phyloP scores from a whole-genome alignment of 2,113 vertebrate species.

The Cryptomyrus ogoouensis region DNA sequence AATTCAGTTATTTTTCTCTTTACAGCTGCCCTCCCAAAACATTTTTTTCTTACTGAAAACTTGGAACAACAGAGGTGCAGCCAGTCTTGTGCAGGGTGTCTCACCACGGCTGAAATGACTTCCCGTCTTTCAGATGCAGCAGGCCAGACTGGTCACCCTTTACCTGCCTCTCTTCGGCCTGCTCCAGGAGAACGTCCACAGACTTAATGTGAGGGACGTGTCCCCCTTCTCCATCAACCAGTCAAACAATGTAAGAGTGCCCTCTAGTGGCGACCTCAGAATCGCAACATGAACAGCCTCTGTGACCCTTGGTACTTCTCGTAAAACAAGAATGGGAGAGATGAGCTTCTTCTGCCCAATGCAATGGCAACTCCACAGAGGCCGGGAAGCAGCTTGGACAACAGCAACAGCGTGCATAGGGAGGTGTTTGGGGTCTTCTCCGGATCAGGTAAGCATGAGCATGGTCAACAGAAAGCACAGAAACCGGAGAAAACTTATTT shows the following conservation, averaged over 20 bases:
- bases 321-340: conserved; percentile 66
- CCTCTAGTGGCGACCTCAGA: conserved; percentile 30
- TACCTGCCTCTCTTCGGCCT: conserved; percentile 91
- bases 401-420: conserved; percentile 79
- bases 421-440: conserved; percentile 91
- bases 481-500: neutral
- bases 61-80: neutral
- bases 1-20: neutral
- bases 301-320: neutral
- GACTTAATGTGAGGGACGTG: conserved; percentile 79
- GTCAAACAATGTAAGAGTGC: conserved; percentile 63
- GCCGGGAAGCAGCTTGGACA: conserved; percentile 71
- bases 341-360: conserved; percentile 64
- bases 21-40: neutral
- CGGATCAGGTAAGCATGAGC: conserved; percentile 72
- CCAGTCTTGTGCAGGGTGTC: neutral
- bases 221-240: conserved; percentile 66
- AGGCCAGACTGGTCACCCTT: conserved; percentile 86
- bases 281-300: neutral
- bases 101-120: neutral
- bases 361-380: conserved; percentile 77
- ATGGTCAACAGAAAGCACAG: neutral
- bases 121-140: conserved; percentile 74
- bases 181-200: conserved; percentile 84
- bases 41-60: neutral